Percentiles rank a stretch among this genome's conserved stretches.
Conservation (phyloP, 2,888 invertebrate species). For the Elaeidobius kamerunicus region DNA sequence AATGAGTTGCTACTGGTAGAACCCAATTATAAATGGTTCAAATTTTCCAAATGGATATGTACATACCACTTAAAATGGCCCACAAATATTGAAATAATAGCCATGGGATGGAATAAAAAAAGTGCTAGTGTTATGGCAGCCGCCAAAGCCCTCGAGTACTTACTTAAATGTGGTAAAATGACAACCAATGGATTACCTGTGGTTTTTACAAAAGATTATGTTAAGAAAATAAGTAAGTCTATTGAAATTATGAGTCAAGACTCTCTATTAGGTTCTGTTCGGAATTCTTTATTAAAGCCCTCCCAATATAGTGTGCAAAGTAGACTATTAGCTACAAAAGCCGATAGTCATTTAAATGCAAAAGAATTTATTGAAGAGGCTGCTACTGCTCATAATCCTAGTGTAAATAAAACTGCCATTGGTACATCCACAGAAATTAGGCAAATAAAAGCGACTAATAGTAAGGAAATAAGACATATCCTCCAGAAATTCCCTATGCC, state of each 20-base stretch:
- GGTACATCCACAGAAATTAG: not conserved
- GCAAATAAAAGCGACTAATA: slow-evolving; percentile 7
- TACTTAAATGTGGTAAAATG: slow-evolving; percentile 52
- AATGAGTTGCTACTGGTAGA: slow-evolving; percentile 44
- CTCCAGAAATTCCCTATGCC: slow-evolving; percentile 50
- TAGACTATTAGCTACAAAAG: not conserved
- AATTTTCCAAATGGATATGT: slow-evolving; percentile 53
- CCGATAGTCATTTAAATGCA: slow-evolving; percentile 1
- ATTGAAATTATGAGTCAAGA: no score
- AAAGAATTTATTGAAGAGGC: no score
- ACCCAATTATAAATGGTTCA: slow-evolving; percentile 44
- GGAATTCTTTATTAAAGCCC: not conserved
- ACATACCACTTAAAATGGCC: slow-evolving; percentile 52
- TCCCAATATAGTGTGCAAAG: not conserved
- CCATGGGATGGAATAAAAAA: slow-evolving; percentile 50
- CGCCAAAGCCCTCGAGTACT: slow-evolving; percentile 54
- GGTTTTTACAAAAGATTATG: slow-evolving; percentile 37
- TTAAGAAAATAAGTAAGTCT: slow-evolving; percentile 14
- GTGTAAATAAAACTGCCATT: not conserved
- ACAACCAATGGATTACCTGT: slow-evolving; percentile 34
- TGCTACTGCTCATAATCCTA: no score
- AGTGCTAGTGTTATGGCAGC: slow-evolving; percentile 57
- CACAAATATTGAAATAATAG: not conserved
- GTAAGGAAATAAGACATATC: slow-evolving; percentile 35
- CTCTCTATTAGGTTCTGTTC: not conserved